Percentiles rank a stretch among this genome's conserved stretches.
These are phyloP conservation scores for Lepidocyrtoides sp. DNA, from an alignment of 2,888 invertebrate genomes.

Conservation along the genomic window DNA sequence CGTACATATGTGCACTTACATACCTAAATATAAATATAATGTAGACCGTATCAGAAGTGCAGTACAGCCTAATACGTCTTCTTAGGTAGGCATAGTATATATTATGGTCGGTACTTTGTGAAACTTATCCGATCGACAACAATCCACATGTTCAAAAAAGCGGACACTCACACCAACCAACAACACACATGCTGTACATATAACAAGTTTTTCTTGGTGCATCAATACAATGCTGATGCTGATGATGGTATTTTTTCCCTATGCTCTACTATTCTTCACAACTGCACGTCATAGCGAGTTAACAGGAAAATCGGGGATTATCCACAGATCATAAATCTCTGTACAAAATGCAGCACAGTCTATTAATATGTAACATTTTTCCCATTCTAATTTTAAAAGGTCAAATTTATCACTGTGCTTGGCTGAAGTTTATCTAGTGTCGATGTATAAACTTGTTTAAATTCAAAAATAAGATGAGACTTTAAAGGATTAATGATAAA, in stretches of 20 bases:
- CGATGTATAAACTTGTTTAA: no score
- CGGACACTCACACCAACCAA: not conserved
- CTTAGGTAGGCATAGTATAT: not conserved
- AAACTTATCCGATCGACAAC: not conserved
- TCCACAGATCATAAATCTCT: slow-evolving; percentile 11
- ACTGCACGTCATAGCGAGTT: not conserved
- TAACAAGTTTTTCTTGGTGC: not conserved
- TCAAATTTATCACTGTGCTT: not conserved
- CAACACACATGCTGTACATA: not conserved
- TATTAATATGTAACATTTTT: not conserved
- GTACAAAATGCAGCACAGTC: not conserved
- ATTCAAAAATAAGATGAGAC: no score
- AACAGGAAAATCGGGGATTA: not conserved
- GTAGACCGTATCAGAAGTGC: no score
- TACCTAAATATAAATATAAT: no score
- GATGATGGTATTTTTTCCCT: not conserved
- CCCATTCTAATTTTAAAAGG: not conserved
- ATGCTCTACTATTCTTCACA: not conserved
- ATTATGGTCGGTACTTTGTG: not conserved
- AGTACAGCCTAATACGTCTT: no score
- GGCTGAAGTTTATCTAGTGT: no score
- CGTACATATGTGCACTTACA: slow-evolving; percentile 29
- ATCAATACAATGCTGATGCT: no score
- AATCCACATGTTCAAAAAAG: slow-evolving; percentile 12
- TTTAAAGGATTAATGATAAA: not conserved